Evolutionary conservation across 2,888 invertebrate species (phyloP).

Genomic region (Lasioglossum oenotherae): DNA sequence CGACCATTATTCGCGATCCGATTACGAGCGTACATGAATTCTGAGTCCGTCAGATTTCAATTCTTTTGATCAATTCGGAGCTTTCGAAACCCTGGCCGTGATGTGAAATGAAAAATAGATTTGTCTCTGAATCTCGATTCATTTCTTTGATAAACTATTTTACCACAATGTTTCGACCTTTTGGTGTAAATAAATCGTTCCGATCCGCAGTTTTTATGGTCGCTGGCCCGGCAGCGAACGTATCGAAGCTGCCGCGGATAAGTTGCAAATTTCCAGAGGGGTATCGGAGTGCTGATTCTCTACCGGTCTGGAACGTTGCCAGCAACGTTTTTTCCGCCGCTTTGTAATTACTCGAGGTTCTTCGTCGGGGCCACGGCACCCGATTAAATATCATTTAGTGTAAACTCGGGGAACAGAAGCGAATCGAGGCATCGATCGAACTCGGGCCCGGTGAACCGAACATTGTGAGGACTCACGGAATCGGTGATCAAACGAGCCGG

Average conservation of each 20-base stretch:
- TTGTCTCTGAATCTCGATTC: neutral
- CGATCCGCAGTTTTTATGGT: neutral
- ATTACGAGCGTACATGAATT: neutral
- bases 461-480: neutral
- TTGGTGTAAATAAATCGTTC: neutral
- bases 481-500: constrained; percentile 4
- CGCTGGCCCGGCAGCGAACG: neutral
- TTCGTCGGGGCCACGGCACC: neutral
- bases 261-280: constrained; percentile 27
- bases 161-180: neutral
- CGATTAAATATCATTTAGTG: constrained; percentile 38
- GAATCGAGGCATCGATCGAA: constrained; percentile 6
- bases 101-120: neutral
- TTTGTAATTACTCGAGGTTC: constrained; percentile 34
- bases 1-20: neutral
- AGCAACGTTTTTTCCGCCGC: constrained; percentile 35
- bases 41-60: neutral
- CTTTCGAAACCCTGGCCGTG: neutral
- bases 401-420: constrained; percentile 13
- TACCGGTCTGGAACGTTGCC: constrained; percentile 40
- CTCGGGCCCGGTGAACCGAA: neutral
- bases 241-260: neutral
- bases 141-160: neutral
- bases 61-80: neutral
- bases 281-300: constrained; percentile 3